Evolutionary conservation across 2,797 vertebrate species (phyloP).

Genomic region (Coilia nasus): DNA sequence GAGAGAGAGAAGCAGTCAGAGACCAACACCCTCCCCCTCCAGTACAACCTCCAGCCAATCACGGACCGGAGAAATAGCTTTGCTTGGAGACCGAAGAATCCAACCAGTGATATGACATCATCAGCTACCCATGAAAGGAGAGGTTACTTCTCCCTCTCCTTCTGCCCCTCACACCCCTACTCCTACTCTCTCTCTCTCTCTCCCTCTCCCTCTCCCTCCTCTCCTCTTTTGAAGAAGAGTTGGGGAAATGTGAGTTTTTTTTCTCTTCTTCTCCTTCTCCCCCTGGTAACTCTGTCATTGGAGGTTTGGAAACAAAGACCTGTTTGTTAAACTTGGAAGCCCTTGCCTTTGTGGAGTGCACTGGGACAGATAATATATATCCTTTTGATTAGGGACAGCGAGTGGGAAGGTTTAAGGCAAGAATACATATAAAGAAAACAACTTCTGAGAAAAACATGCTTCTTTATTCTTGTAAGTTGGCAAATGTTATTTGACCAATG

Average conservation of each 20-base stretch:
- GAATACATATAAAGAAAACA: not conserved
- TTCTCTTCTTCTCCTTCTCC: constrained; percentile 43
- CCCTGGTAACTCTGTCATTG: constrained; percentile 43
- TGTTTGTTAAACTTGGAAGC: constrained; percentile 52
- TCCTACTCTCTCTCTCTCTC: not conserved
- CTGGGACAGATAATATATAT: constrained; percentile 16
- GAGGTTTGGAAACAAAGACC: constrained; percentile 57
- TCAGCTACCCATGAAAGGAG: constrained; percentile 76
- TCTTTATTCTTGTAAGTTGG: not conserved
- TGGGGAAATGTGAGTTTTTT: constrained; percentile 55
- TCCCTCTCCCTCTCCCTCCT: constrained; percentile 15
- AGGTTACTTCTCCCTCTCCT: constrained; percentile 63
- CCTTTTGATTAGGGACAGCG: constrained; percentile 9
- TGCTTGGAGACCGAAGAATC: constrained; percentile 76
- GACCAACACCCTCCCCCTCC: constrained; percentile 58
- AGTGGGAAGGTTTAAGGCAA: not conserved
- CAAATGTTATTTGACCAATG: not conserved
- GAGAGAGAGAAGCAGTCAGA: constrained; percentile 35
- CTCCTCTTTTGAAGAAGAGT: constrained; percentile 49
- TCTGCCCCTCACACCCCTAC: not conserved
- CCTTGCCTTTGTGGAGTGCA: constrained; percentile 9
- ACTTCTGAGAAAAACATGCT: not conserved
- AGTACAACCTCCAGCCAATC: constrained; percentile 66
- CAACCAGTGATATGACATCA: constrained; percentile 79
- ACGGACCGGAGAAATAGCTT: constrained; percentile 66